phyloP scores from a whole-genome alignment of 30 jellyfish, hydroid and myxozoan species.

The Turritopsis dohrnii region DNA sequence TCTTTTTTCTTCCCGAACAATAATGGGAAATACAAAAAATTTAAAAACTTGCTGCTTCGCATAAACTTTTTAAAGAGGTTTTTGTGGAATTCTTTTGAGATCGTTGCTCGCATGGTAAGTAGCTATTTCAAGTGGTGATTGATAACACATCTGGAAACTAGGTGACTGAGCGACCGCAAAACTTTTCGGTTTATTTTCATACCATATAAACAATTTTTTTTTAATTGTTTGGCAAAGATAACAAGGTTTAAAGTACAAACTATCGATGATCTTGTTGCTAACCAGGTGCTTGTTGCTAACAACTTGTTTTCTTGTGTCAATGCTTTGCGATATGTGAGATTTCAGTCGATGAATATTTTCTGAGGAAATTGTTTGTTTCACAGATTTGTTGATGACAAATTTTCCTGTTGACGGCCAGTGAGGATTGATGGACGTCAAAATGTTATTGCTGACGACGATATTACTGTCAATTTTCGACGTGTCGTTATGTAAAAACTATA shows the following conservation, averaged over 20 bases:
- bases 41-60: neutral
- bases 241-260: too few species aligned
- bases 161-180: too few species aligned
- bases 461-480: neutral
- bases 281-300: too few species aligned
- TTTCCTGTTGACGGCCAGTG: neutral
- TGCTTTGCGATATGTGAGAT: too few species aligned
- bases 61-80: neutral
- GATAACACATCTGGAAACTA: neutral
- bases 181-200: too few species aligned
- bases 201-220: too few species aligned
- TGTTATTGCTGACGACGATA: neutral
- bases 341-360: too few species aligned
- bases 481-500: neutral
- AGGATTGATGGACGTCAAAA: neutral
- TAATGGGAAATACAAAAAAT: neutral
- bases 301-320: too few species aligned
- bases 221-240: too few species aligned
- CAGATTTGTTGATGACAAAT: neutral
- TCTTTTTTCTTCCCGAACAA: neutral
- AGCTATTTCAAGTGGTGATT: neutral
- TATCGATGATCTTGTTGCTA: too few species aligned
- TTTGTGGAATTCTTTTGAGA: neutral
- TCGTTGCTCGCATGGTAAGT: neutral
- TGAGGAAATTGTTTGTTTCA: too few species aligned